phyloP scores from a whole-genome alignment of 2,797 vertebrate species.

The Acanthurus leucopareius region DNA sequence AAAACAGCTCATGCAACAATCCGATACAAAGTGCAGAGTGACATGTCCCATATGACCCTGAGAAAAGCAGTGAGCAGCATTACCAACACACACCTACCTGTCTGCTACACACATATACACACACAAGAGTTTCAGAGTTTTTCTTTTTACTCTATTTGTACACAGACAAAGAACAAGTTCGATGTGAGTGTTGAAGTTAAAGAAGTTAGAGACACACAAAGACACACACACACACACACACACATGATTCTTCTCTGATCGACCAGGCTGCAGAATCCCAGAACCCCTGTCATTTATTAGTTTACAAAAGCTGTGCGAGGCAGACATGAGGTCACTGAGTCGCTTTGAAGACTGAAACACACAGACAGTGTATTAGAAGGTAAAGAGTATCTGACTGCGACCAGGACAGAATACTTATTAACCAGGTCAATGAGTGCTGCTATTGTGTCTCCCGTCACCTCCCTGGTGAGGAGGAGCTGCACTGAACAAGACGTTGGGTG shows the following conservation, averaged over 20 bases:
- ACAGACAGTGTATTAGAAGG: constrained; percentile 82
- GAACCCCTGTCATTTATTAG: constrained; percentile 83
- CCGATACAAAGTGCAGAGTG: constrained; percentile 25
- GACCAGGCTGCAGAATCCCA: constrained; percentile 56
- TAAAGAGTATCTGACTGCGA: constrained; percentile 78
- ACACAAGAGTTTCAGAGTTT: constrained; percentile 23
- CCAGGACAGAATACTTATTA: constrained; percentile 85
- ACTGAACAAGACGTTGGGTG: constrained; percentile 72
- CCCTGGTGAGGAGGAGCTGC: constrained; percentile 61
- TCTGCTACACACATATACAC: constrained; percentile 30
- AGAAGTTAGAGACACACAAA: constrained; percentile 61
- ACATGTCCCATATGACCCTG: constrained; percentile 24
- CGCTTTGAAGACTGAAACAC: constrained; percentile 77
- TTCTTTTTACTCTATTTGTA: constrained; percentile 22
- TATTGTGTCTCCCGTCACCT: constrained; percentile 80
- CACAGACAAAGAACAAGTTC: constrained; percentile 43
- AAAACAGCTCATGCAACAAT: constrained; percentile 45
- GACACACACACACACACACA: constrained; percentile 42
- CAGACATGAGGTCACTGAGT: constrained; percentile 84
- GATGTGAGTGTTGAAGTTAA: constrained; percentile 36
- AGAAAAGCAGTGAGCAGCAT: background rate
- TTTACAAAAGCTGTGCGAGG: constrained; percentile 81
- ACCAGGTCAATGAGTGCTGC: constrained; percentile 79
- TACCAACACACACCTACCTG: constrained; percentile 22
- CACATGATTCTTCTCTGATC: constrained; percentile 33